Evolutionary conservation across 1,140 invertebrate species (phyloP), one percentile per base, ranked within the genome.

Genomic region (Pemphigus obesinymphae): DNA sequence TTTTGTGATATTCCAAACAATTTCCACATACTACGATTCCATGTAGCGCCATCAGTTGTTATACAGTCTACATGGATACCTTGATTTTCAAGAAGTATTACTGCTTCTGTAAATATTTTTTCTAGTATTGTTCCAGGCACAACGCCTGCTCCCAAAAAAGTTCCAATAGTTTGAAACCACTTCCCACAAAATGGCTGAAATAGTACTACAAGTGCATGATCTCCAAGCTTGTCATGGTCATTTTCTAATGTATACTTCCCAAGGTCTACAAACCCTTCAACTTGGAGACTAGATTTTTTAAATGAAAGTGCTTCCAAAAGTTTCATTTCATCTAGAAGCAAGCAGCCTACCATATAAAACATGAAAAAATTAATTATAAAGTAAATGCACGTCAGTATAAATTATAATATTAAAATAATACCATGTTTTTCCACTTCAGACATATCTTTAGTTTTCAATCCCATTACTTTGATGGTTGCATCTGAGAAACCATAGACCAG

Each of bases 281-380:
- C 37, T 26, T 73, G 40, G 20, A 73, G 37, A 45, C 5, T 73
- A 26, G 43, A 26, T 11, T 20, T 43, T 48, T 73, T n/a, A 15
- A 73, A 45, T n/a, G 13, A 26, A n/a, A 31, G 40, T 48, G 8
- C 23, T 45, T 40, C 40, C 4, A 40, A 48, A 6, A 73, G 7
- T 48, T 73, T 73, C 70, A 73, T n/a, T 73, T 73, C 70, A 73
- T 73, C 70, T 13, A 73, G 1, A 26, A 73, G 29, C 11, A 73
- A 48, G 23, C 43, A 40, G 10, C 70, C 40, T 73, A 45, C n/a
- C 23, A 37, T 31, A 73, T 13, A 48, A 48, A 48, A 48, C 15
- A 48, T 48, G 4, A 48, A 15, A 17, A 48, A 48, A 48, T n/a
- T n/a, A n/a, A n/a, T n/a, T n/a, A n/a, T n/a, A n/a, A 48, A 15